These are phyloP conservation scores for Cryptocephalus primarius DNA, from an alignment of 2,888 invertebrate species.

Conservation along the genomic window DNA sequence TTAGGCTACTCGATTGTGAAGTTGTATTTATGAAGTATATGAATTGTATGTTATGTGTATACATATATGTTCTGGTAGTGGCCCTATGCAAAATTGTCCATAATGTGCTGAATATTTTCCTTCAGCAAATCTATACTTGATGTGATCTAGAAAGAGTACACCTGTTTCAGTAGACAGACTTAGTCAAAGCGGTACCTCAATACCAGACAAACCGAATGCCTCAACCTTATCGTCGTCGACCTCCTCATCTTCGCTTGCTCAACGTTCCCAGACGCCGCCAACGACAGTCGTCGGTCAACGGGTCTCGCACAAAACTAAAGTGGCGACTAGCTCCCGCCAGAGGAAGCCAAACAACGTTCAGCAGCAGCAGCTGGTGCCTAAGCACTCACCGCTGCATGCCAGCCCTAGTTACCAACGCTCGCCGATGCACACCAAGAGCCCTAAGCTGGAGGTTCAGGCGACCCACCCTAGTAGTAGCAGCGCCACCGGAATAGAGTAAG, in stretches of 20 bases:
- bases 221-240: conserved; percentile 5
- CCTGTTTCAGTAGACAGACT: conserved; percentile 14
- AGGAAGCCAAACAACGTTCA: neutral
- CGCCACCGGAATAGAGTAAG: conserved; percentile 8
- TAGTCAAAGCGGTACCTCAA: conserved; percentile 12
- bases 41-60: no score
- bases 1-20: no score
- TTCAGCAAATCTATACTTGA: no score
- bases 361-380: conserved; percentile 39
- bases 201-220: conserved; percentile 9
- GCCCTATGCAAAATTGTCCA: no score
- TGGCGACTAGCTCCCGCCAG: conserved; percentile 28
- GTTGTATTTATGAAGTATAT: no score
- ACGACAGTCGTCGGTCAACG: conserved; percentile 29
- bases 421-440: neutral
- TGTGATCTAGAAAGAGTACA: no score
- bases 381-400: conserved; percentile 48
- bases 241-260: conserved; percentile 10
- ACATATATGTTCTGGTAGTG: no score
- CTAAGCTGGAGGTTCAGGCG: neutral
- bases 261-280: conserved; percentile 31
- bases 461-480: conserved; percentile 2
- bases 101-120: no score
- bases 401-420: conserved; percentile 37
- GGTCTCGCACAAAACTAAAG: conserved; percentile 35